phyloP scores from a whole-genome alignment of 1,140 invertebrate species.

The Zaprionus taronus region DNA sequence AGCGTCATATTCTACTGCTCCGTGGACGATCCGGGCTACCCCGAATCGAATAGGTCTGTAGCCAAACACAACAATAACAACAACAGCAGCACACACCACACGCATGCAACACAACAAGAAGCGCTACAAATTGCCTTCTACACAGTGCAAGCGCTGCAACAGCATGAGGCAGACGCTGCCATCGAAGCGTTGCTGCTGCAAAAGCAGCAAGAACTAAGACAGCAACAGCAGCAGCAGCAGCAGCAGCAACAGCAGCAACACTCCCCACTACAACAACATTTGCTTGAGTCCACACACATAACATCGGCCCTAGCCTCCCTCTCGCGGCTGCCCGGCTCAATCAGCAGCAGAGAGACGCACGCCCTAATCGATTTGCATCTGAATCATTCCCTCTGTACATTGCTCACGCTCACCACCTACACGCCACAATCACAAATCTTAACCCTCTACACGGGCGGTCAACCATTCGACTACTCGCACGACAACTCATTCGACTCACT shows the following conservation, averaged over 20 bases:
- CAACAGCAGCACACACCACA: slow-evolving; percentile 33
- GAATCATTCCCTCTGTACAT: slow-evolving; percentile 81
- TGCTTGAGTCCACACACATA: slow-evolving; percentile 43
- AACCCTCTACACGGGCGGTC: slow-evolving; percentile 68
- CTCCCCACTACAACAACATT: not conserved
- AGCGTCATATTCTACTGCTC: slow-evolving; percentile 91
- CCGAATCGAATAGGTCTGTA: slow-evolving; percentile 87
- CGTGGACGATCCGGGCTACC: slow-evolving; percentile 92
- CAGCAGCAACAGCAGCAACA: not conserved
- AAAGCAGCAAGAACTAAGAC: slow-evolving; percentile 54
- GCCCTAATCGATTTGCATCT: slow-evolving; percentile 79
- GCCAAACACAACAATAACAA: slow-evolving; percentile 29
- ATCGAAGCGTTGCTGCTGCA: slow-evolving; percentile 75
- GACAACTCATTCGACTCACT: slow-evolving; percentile 12
- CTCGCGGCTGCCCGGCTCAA: slow-evolving; percentile 25
- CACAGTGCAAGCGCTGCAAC: slow-evolving; percentile 73
- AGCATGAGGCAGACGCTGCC: slow-evolving; percentile 72
- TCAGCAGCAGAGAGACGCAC: slow-evolving; percentile 77
- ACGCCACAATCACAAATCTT: slow-evolving; percentile 81
- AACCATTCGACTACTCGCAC: slow-evolving; percentile 15
- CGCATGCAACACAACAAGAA: slow-evolving; percentile 35
- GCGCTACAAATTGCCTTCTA: slow-evolving; percentile 59
- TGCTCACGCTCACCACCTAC: slow-evolving; percentile 79
- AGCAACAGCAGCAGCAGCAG: slow-evolving; percentile 50
- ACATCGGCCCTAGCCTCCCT: slow-evolving; percentile 40